Conservation (phyloP, 1,140 invertebrate genomes). For the Pemphigus obesinymphae region DNA sequence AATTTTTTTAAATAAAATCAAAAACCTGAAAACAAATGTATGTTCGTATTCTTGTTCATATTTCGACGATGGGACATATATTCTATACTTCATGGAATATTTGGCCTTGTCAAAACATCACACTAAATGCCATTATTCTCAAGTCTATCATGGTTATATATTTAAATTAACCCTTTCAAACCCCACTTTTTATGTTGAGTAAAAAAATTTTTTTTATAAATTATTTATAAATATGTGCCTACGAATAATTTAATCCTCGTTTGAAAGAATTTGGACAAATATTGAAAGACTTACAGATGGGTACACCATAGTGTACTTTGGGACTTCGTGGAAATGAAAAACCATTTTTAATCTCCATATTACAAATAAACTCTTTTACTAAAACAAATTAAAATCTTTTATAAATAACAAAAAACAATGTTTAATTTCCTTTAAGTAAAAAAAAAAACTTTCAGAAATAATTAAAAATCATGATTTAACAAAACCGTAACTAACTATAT, state of each 20-base stretch:
- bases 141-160: no score
- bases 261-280: conserved; percentile 15
- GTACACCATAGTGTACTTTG: conserved; percentile 5
- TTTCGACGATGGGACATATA: no score
- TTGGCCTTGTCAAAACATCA: no score
- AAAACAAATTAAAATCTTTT: no score
- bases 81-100: no score
- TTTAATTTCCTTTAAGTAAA: conserved; percentile 1
- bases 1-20: no score
- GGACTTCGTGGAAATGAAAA: conserved; percentile 8
- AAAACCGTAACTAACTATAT: no score
- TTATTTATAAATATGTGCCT: neutral
- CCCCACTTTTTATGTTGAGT: neutral
- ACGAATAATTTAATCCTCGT: neutral
- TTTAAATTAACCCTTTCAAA: neutral
- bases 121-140: no score
- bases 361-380: neutral
- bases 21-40: no score
- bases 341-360: neutral
- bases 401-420: neutral
- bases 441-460: neutral
- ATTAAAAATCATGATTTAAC: no score
- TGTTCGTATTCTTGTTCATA: no score
- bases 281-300: conserved; percentile 3
- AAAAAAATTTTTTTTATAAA: neutral